Conservation (phyloP, 2,888 invertebrate genomes). For the Cenopis cana region DNA sequence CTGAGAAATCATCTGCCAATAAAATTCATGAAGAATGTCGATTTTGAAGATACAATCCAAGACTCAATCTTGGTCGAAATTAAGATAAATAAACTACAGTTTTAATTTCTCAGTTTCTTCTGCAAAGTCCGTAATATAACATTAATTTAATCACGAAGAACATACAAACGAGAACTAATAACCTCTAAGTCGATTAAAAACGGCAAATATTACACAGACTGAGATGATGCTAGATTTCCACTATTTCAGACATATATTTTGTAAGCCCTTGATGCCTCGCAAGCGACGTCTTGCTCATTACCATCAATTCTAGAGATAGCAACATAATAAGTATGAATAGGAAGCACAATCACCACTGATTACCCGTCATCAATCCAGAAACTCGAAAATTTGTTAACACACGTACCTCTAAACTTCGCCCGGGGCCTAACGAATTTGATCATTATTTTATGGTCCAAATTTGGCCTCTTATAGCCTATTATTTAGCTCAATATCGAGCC, state of each 20-base stretch:
- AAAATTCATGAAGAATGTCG: no score
- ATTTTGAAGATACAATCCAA: no score
- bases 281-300: background rate
- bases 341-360: constrained; percentile 26
- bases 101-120: no score
- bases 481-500: constrained; percentile 69
- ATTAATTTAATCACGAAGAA: no score
- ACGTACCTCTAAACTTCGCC: constrained; percentile 41
- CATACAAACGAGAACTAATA: no score
- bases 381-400: constrained; percentile 39
- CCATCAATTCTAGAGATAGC: constrained; percentile 16
- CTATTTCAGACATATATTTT: background rate
- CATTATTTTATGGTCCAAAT: constrained; percentile 82
- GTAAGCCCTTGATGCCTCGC: background rate
- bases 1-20: no score
- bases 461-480: constrained; percentile 70
- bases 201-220: no score
- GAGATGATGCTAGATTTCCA: background rate
- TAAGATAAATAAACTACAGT: no score
- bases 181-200: no score
- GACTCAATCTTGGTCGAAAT: no score
- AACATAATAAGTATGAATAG: constrained; percentile 29
- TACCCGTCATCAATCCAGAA: constrained; percentile 24
- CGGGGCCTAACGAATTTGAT: constrained; percentile 61
- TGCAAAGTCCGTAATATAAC: no score